Percentiles rank a stretch among this genome's conserved stretches.
phyloP scores from a whole-genome alignment of 2,113 vertebrate genomes.

The Hemiscyllium ocellatum region DNA sequence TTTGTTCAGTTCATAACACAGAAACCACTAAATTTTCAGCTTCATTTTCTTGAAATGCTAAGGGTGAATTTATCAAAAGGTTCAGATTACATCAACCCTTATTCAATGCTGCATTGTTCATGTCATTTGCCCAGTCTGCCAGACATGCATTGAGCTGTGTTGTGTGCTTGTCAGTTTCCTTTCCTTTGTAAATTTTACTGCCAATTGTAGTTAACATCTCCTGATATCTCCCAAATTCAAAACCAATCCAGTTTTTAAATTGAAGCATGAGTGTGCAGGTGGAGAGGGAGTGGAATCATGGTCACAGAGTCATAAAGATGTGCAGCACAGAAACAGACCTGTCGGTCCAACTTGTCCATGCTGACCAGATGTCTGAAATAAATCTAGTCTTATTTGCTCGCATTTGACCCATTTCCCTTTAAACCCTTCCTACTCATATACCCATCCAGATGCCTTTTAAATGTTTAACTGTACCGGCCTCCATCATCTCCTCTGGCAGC shows the following conservation, averaged over 20 bases:
- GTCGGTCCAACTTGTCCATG: no score
- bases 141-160: not conserved
- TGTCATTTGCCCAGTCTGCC: not conserved
- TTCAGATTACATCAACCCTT: not conserved
- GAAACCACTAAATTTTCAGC: not conserved
- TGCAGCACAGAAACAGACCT: no score
- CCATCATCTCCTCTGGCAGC: no score
- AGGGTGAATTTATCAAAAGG: not conserved
- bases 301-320: no score
- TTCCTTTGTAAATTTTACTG: not conserved
- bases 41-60: constrained; percentile 13
- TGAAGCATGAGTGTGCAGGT: not conserved
- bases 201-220: not conserved
- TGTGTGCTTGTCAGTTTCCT: not conserved
- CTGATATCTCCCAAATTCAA: not conserved
- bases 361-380: no score
- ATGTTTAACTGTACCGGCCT: no score
- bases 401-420: no score
- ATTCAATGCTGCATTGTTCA: not conserved
- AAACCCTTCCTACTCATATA: no score
- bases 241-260: not conserved
- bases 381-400: no score
- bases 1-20: not conserved
- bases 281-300: no score
- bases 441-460: no score